phyloP scores from a whole-genome alignment of 2,113 vertebrate genomes.

The Misgurnus mizolepis region DNA sequence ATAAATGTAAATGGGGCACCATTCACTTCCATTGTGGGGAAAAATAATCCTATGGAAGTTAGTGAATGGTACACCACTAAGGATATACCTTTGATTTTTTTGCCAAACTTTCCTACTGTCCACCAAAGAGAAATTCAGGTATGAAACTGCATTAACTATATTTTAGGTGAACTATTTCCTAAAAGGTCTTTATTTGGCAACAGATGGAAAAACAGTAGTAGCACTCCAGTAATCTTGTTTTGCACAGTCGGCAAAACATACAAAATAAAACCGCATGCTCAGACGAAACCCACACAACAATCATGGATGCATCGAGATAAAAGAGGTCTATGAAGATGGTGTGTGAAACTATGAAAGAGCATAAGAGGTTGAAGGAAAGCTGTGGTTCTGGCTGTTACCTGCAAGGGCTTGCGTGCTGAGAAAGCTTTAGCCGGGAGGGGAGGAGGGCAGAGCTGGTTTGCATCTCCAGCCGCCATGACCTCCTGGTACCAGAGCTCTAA shows the following conservation, averaged over 20 bases:
- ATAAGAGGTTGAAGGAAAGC: slow-evolving; percentile 3
- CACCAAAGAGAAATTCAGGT: no score
- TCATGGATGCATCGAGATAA: slow-evolving; percentile 4
- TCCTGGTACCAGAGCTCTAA: slow-evolving; percentile 82
- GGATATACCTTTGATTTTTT: no score
- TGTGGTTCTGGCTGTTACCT: slow-evolving; percentile 63
- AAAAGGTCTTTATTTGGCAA: background rate
- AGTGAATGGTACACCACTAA: no score
- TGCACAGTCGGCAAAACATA: background rate
- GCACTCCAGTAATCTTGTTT: no score
- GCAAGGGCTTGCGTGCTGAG: slow-evolving; percentile 63
- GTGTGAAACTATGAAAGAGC: slow-evolving; percentile 9
- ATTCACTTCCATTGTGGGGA: no score
- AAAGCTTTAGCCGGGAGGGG: slow-evolving; percentile 65
- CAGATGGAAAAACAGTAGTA: background rate
- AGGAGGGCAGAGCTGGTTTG: slow-evolving; percentile 75
- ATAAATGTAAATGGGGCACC: no score
- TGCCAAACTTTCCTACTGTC: no score
- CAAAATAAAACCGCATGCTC: background rate
- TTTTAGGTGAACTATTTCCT: no score
- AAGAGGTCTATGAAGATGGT: slow-evolving; percentile 11
- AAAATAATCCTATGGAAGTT: no score
- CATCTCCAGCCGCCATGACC: slow-evolving; percentile 74
- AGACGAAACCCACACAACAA: background rate
- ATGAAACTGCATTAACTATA: no score